Conservation (phyloP, 2,888 invertebrate species). For the Muscina levida region DNA sequence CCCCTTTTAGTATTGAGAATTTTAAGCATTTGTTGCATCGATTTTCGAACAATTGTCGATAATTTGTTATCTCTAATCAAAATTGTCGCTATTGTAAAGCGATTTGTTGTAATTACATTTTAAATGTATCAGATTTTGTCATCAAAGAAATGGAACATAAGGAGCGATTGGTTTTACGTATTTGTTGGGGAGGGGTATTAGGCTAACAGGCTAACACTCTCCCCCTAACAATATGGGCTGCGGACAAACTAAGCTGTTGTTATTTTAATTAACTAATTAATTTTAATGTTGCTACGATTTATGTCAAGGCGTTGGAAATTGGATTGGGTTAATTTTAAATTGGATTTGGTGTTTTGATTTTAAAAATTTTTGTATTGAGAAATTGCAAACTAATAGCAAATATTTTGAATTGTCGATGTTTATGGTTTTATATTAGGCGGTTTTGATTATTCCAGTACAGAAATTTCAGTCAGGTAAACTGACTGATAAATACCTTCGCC, state of each 20-base stretch:
- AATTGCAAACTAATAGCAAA: conserved; percentile 21
- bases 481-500: too few species aligned
- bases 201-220: too few species aligned
- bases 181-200: too few species aligned
- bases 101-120: not conserved
- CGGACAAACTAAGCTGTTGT: not conserved
- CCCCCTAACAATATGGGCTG: conserved; percentile 8
- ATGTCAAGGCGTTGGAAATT: conserved; percentile 28
- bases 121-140: not conserved
- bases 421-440: too few species aligned
- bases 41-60: conserved; percentile 3
- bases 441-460: too few species aligned
- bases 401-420: too few species aligned
- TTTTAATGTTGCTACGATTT: conserved; percentile 19
- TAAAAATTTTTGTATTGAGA: not conserved
- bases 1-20: not conserved
- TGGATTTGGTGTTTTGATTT: conserved; percentile 11
- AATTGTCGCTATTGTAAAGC: not conserved
- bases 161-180: not conserved
- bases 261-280: conserved; percentile 29
- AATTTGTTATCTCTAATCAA: conserved; percentile 19
- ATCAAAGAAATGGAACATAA: not conserved
- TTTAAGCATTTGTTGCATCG: conserved; percentile 21
- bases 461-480: too few species aligned
- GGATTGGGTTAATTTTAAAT: conserved; percentile 18